These are phyloP conservation scores for Aphaenogaster rudis DNA, from an alignment of 1,140 invertebrate genomes.

Conservation along the genomic window DNA sequence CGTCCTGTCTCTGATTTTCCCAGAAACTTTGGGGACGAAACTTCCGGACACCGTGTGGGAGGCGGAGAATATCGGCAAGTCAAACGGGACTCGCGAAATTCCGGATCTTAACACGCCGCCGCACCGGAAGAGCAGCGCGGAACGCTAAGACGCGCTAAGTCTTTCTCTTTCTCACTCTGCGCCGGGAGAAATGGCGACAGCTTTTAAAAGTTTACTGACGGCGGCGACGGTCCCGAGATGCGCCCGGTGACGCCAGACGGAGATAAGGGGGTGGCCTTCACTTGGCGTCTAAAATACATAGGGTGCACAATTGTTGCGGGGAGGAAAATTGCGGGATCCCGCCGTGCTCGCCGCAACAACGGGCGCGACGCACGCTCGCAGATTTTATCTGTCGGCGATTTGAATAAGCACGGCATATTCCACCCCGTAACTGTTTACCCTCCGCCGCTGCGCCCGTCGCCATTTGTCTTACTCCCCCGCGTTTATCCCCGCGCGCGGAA, in stretches of 20 bases:
- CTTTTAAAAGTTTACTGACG: constrained; percentile 61
- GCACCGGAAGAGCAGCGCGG: neutral
- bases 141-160: constrained; percentile 23
- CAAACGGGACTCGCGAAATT: constrained; percentile 45
- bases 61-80: constrained; percentile 88
- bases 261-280: constrained; percentile 17
- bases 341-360: neutral
- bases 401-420: constrained; percentile 39
- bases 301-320: constrained; percentile 10
- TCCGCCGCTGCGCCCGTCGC: constrained; percentile 4
- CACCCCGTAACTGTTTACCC: constrained; percentile 27
- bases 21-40: constrained; percentile 90
- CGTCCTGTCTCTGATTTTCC: constrained; percentile 89
- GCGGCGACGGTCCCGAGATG: neutral
- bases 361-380: constrained; percentile 8
- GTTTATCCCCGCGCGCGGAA: constrained; percentile 16
- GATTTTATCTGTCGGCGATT: constrained; percentile 52
- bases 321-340: neutral
- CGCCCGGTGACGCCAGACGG: neutral
- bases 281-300: neutral
- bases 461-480: constrained; percentile 42
- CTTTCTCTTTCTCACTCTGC: neutral
- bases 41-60: constrained; percentile 91
- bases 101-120: constrained; percentile 41
- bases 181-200: neutral